These are phyloP conservation scores for Achlya flavicornis DNA, from an alignment of 2,888 invertebrate genomes.

Conservation along the genomic window DNA sequence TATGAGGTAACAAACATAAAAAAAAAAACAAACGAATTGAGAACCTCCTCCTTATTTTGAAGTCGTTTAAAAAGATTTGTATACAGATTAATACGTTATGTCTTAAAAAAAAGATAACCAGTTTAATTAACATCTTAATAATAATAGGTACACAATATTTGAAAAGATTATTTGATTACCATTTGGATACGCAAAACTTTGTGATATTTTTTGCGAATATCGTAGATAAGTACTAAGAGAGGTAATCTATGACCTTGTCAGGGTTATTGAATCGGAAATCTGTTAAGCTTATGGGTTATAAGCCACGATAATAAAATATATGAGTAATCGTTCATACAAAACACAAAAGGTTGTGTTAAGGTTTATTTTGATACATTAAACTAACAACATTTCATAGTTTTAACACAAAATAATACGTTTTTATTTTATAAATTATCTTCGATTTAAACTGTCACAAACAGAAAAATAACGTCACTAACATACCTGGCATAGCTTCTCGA, in stretches of 20 bases:
- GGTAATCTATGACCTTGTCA: neutral
- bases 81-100: neutral
- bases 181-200: neutral
- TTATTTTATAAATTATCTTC: too few relatives aligned
- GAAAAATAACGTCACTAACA: too few relatives aligned
- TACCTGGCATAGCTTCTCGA: too few relatives aligned
- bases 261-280: slow-evolving; percentile 1
- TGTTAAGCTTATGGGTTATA: neutral
- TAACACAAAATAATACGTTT: too few relatives aligned
- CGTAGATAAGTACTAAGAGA: neutral
- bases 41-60: too few relatives aligned
- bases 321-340: neutral
- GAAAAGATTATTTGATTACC: neutral
- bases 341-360: neutral
- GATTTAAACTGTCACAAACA: too few relatives aligned
- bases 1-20: too few relatives aligned
- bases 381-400: too few relatives aligned
- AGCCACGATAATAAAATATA: neutral
- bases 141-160: neutral
- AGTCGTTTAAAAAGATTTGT: too few relatives aligned
- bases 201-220: neutral
- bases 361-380: too few relatives aligned
- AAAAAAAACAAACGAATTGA: too few relatives aligned
- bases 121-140: neutral
- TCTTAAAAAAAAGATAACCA: neutral